These are phyloP conservation scores for Hyles vespertilio DNA, from an alignment of 1,140 invertebrate genomes.

Conservation along the genomic window DNA sequence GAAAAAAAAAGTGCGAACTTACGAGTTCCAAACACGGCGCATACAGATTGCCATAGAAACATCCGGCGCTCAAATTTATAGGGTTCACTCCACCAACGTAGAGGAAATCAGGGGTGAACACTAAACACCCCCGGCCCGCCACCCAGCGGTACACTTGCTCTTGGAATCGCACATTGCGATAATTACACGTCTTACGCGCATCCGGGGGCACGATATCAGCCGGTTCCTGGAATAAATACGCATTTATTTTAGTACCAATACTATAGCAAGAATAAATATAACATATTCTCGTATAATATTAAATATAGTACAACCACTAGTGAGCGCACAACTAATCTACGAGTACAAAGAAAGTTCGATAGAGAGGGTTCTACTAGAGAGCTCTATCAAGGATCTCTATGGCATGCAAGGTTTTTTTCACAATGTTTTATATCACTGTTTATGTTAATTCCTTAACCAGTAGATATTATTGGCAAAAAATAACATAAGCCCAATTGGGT, in stretches of 20 bases:
- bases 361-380: too few species aligned
- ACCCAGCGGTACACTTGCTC: conserved; percentile 64
- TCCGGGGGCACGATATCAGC: conserved; percentile 39
- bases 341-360: too few species aligned
- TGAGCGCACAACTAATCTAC: too few species aligned
- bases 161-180: conserved; percentile 47
- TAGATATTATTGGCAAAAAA: too few species aligned
- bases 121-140: conserved; percentile 55
- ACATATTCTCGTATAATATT: not conserved
- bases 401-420: too few species aligned
- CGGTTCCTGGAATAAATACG: conserved; percentile 40
- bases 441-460: too few species aligned
- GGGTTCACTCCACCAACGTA: conserved; percentile 42
- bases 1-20: conserved; percentile 19
- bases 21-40: conserved; percentile 63
- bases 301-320: not conserved
- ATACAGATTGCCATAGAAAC: conserved; percentile 46
- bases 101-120: conserved; percentile 56
- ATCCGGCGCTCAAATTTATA: conserved; percentile 46
- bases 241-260: not conserved
- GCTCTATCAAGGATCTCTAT: too few species aligned
- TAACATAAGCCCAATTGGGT: too few species aligned
- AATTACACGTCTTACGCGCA: conserved; percentile 46
- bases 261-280: not conserved
- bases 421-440: too few species aligned